Evolutionary conservation across 1,140 invertebrate genomes (phyloP), one percentile per base, ranked within the genome.

Genomic region (Eriocheir sinensis): DNA sequence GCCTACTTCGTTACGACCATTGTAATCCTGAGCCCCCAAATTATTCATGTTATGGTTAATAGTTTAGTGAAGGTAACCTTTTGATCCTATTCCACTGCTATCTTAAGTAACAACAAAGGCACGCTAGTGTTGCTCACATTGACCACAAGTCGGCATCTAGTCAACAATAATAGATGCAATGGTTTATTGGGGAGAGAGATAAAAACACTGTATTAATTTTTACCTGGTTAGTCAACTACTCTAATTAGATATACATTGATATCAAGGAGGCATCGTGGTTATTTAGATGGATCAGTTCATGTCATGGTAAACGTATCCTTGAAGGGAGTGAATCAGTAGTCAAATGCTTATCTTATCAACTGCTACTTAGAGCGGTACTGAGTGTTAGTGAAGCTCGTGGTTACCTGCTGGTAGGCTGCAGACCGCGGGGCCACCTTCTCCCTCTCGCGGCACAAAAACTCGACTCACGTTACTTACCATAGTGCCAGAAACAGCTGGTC

Each of bases 221-320:
- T 72, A 72, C 60, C 60, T 72, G 17, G 60, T 72, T 72, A 72
- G 60, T 72, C n/a, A 72, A 4, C 60, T 72, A 72, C 60, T 72
- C 60, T 72, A 72, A 53, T 53, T 53, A 53, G 48, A 53, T 53
- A 9, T 17, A 53, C 21, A 53, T n/a, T 27, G n/a, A 4, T 72
- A 72, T 72, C 12, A 72, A 72, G 60, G 60, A 72, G 60, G 27
- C 60, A 72, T 72, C 60, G 60, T 72, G 60, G 60, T 72, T 72
- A 72, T 72, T 72, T 72, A 72, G 27, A 72, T 72, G 60, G 60
- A 72, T 72, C 60, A 72, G 60, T 72, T 72, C 60, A 72, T 72
- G 60, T 72, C 60, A 72, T 72, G 60, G 60, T 27, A 27, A 72
- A 72, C 60, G 60, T n/a, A 72, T 72, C 60, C 60, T 72, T 72